These are phyloP conservation scores for Zoanthus sansibaricus DNA, from an alignment of 92 coral and sea anemone species.

Conservation along the genomic window DNA sequence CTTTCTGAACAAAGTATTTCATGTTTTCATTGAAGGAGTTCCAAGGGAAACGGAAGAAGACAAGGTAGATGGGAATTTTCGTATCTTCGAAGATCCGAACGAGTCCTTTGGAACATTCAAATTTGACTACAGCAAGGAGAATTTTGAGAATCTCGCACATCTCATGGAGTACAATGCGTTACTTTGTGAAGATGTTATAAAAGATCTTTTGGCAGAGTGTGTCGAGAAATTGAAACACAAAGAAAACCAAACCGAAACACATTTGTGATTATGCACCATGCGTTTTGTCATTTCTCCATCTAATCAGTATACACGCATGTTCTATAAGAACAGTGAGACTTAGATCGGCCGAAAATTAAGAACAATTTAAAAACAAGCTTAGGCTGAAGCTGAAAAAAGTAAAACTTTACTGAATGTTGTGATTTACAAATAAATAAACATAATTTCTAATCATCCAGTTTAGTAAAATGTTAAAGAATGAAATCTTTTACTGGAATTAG, in stretches of 20 bases:
- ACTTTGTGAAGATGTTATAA: constrained; percentile 54
- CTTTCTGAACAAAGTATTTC: neutral
- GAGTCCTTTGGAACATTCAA: constrained; percentile 65
- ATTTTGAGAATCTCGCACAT: constrained; percentile 60
- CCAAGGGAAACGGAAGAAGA: constrained; percentile 62
- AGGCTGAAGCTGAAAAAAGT: too few species aligned
- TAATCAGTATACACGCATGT: too few species aligned
- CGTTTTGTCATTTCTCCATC: too few species aligned
- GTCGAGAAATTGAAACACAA: constrained; percentile 36
- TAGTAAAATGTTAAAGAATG: too few species aligned
- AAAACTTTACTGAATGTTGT: too few species aligned
- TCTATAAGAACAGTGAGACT: too few species aligned
- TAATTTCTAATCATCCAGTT: too few species aligned
- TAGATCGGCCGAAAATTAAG: too few species aligned
- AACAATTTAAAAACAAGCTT: too few species aligned
- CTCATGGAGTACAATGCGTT: constrained; percentile 62
- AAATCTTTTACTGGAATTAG: too few species aligned
- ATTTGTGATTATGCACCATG: neutral
- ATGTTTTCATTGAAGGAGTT: constrained; percentile 38
- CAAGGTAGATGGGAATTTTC: constrained; percentile 57
- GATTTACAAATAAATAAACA: too few species aligned
- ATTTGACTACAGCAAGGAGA: constrained; percentile 55
- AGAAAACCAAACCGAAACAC: neutral
- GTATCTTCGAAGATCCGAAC: constrained; percentile 58
- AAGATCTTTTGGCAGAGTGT: constrained; percentile 62